Evolutionary conservation across 2,888 invertebrate genomes (phyloP).

Genomic region (Graphium colonna): DNA sequence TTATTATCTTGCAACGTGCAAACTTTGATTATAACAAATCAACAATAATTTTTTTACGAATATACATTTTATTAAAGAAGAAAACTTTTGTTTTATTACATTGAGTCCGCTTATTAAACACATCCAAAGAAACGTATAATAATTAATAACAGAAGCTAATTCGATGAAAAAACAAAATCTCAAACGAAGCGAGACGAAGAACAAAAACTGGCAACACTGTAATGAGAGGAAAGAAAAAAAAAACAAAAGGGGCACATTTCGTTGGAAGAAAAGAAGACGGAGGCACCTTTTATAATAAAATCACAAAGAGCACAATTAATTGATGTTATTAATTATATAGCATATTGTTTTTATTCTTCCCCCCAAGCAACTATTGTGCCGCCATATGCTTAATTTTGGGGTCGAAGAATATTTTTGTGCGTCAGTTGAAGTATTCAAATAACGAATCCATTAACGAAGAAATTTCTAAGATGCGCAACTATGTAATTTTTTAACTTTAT

Average conservation of each 20-base stretch:
- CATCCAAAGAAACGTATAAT: constrained; percentile 21
- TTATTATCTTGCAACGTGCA: no score
- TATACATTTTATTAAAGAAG: no score
- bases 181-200: constrained; percentile 33
- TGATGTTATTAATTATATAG: constrained; percentile 70
- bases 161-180: constrained; percentile 21
- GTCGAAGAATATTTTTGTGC: constrained; percentile 29
- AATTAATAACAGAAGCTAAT: constrained; percentile 29
- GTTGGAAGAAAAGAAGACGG: no score
- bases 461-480: no score
- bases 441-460: no score
- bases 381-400: constrained; percentile 48
- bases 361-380: constrained; percentile 35
- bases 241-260: constrained; percentile 40
- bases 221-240: constrained; percentile 38
- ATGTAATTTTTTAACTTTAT: no score
- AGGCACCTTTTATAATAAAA: constrained; percentile 35
- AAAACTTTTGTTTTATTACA: no score
- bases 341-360: constrained; percentile 59
- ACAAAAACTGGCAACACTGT: constrained; percentile 39
- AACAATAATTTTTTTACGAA: no score
- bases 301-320: constrained; percentile 67
- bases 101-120: neutral
- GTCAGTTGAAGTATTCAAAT: constrained; percentile 3
- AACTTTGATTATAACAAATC: no score